These are phyloP conservation scores for Lasiommata megera DNA, from an alignment of 2,888 invertebrate species.

Conservation along the genomic window DNA sequence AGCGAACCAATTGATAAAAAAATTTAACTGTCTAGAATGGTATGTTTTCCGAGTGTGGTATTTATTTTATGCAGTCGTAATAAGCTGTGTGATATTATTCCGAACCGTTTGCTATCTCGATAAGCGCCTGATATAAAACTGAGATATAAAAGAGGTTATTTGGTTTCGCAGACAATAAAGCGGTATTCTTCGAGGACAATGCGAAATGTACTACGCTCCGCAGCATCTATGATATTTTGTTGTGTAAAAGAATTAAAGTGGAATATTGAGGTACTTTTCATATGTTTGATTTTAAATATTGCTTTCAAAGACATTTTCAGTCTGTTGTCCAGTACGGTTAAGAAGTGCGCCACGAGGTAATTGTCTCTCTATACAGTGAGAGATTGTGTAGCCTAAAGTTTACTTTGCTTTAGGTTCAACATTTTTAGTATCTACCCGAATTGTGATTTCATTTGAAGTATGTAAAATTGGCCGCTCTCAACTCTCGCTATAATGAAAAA, in stretches of 20 bases:
- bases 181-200: conserved; percentile 67
- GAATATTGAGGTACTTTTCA: conserved; percentile 1
- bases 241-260: conserved; percentile 17
- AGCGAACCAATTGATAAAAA: not conserved
- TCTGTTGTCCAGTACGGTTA: no score
- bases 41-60: not conserved
- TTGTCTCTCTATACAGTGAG: no score
- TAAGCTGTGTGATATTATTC: conserved; percentile 23
- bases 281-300: not conserved
- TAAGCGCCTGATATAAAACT: conserved; percentile 67
- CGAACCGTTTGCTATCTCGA: conserved; percentile 34
- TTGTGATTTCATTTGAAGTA: no score
- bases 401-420: no score
- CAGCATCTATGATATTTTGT: conserved; percentile 24
- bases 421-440: no score
- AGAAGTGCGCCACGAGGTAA: no score
- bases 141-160: conserved; percentile 70
- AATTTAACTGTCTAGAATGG: no score
- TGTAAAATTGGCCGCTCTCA: no score
- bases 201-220: conserved; percentile 54
- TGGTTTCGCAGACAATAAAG: conserved; percentile 73
- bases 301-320: no score
- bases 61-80: conserved; percentile 17
- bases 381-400: no score
- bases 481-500: no score